A percentile compares a stretch with the other conserved stretches of the same genome.
Evolutionary conservation across 1,140 invertebrate species (phyloP).

Genomic region (Nomia melanderi): DNA sequence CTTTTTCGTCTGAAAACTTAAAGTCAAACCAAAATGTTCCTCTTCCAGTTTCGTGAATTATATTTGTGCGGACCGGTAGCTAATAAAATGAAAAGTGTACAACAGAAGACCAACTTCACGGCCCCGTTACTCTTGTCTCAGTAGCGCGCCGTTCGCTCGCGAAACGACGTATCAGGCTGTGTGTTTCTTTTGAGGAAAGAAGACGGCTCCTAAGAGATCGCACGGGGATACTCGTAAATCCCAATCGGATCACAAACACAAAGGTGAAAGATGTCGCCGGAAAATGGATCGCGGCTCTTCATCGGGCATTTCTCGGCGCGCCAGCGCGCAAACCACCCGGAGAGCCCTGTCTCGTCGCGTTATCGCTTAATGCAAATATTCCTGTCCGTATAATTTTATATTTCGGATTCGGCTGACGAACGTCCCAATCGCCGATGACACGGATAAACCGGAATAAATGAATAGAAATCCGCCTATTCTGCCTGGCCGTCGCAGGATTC

Average conservation of each 20-base stretch:
- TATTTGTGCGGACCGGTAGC: background rate
- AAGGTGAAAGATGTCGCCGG: constrained; percentile 7
- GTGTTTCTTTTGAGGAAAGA: background rate
- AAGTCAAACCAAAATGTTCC: too few species aligned
- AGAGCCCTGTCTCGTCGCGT: background rate
- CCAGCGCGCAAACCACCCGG: background rate
- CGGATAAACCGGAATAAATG: constrained; percentile 1
- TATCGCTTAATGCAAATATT: background rate
- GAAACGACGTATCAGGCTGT: background rate
- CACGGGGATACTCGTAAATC: constrained; percentile 36
- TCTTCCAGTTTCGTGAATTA: background rate
- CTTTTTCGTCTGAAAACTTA: too few species aligned
- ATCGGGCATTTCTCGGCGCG: background rate
- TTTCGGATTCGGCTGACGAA: background rate
- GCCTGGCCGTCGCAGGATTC: background rate
- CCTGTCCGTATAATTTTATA: constrained; percentile 21
- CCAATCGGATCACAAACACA: constrained; percentile 26
- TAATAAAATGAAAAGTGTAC: constrained; percentile 5
- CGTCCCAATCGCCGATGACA: background rate
- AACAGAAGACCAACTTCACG: background rate
- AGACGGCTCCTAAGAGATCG: constrained; percentile 1
- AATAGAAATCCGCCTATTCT: background rate
- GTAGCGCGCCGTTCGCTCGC: background rate
- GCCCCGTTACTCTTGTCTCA: background rate
- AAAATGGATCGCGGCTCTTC: constrained; percentile 27